phyloP scores from a whole-genome alignment of 2,797 vertebrate species.

The Gastrophryne carolinensis region DNA sequence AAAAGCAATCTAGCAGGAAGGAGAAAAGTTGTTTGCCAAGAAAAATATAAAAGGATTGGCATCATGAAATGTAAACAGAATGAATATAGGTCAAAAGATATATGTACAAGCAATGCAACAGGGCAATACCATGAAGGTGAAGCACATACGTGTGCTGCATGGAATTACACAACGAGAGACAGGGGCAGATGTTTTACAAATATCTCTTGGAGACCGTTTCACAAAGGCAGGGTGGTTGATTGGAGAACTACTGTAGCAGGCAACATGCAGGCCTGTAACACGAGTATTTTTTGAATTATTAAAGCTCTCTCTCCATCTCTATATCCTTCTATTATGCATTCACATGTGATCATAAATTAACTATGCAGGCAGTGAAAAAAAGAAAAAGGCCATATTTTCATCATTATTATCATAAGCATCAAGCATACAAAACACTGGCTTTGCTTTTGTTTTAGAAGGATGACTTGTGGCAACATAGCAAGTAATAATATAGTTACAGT shows the following conservation, averaged over 20 bases:
- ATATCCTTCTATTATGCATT: slow-evolving; percentile 12
- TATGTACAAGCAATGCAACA: background rate
- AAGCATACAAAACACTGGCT: too few species aligned
- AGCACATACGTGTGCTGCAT: background rate
- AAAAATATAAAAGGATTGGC: background rate
- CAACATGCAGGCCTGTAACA: slow-evolving; percentile 15
- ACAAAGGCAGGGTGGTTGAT: background rate
- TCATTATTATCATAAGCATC: too few species aligned
- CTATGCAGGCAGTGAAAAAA: slow-evolving; percentile 7
- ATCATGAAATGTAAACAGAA: background rate
- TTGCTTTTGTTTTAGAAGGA: too few species aligned
- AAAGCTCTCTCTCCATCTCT: slow-evolving; percentile 7
- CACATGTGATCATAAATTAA: slow-evolving; percentile 22
- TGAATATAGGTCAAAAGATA: background rate
- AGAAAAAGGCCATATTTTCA: too few species aligned
- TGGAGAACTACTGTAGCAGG: background rate
- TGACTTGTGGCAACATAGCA: background rate
- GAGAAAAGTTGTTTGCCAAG: background rate
- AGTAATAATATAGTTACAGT: background rate
- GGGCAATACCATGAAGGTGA: background rate
- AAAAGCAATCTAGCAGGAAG: background rate
- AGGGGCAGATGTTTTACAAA: background rate
- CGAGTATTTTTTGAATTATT: slow-evolving; percentile 36
- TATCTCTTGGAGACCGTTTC: background rate
- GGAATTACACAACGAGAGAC: background rate